These are phyloP conservation scores for Macrocentrus cingulum DNA, from an alignment of 1,140 invertebrate species.

Conservation along the genomic window DNA sequence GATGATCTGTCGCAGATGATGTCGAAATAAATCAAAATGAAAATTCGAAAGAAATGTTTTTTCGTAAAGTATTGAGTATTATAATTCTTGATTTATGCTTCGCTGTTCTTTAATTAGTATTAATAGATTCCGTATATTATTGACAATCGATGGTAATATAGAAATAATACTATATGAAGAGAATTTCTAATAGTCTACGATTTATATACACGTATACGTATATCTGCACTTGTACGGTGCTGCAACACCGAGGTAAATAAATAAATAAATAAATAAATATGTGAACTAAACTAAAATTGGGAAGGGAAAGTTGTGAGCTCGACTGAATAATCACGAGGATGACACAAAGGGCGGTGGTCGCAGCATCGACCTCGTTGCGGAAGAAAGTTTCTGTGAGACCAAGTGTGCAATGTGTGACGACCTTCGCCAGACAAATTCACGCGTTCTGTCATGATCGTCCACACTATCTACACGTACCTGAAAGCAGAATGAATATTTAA, in stretches of 20 bases:
- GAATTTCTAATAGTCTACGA: neutral
- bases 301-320: neutral
- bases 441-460: constrained; percentile 78
- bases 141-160: neutral
- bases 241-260: too few relatives aligned
- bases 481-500: constrained; percentile 30
- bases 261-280: constrained; percentile 14
- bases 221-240: neutral
- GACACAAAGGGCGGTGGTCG: constrained; percentile 54
- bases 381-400: constrained; percentile 76
- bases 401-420: constrained; percentile 79
- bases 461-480: constrained; percentile 79
- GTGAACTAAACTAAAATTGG: neutral
- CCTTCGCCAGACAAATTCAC: constrained; percentile 78
- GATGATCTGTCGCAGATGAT: too few relatives aligned
- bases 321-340: neutral
- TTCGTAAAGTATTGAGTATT: too few relatives aligned
- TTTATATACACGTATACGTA: neutral
- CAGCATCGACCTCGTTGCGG: constrained; percentile 76
- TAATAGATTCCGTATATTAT: neutral
- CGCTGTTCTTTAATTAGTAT: neutral
- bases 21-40: too few relatives aligned
- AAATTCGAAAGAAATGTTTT: too few relatives aligned
- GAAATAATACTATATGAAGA: too few relatives aligned
- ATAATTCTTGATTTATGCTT: too few relatives aligned